These are phyloP conservation scores for Sardinella longiceps DNA, from an alignment of 2,797 vertebrate genomes.

Conservation along the genomic window DNA sequence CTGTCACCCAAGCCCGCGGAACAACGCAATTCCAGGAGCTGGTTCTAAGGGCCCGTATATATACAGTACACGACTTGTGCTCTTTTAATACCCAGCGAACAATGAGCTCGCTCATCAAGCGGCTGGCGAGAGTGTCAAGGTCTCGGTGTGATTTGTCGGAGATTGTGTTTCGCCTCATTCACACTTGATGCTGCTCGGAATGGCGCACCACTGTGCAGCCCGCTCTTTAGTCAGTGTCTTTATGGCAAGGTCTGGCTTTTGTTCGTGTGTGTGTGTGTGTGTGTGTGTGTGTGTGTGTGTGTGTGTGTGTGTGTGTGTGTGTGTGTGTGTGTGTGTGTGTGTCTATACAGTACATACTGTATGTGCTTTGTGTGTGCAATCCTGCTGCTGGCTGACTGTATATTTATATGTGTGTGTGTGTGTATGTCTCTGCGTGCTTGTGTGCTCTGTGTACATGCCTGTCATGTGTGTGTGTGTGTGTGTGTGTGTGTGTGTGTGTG, in stretches of 20 bases:
- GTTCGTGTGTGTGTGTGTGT: not conserved
- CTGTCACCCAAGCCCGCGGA: not conserved
- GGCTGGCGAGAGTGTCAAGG: not conserved
- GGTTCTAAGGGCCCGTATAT: not conserved
- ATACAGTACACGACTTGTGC: not conserved
- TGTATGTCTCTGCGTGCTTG: not conserved
- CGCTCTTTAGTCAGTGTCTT: not conserved
- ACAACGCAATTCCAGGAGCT: not conserved
- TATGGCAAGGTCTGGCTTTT: not conserved
- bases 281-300: not conserved
- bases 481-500: not conserved
- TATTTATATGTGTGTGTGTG: not conserved
- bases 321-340: conserved; percentile 21
- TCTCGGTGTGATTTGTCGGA: not conserved
- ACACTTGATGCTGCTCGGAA: not conserved
- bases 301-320: conserved; percentile 2
- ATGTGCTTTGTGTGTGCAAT: not conserved
- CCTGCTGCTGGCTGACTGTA: too few relatives aligned
- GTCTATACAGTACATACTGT: too few relatives aligned
- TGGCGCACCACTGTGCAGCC: not conserved
- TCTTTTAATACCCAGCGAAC: not conserved
- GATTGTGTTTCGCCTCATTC: not conserved
- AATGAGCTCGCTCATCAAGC: not conserved
- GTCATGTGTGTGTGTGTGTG: not conserved
- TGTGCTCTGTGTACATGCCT: not conserved